Conservation (phyloP, 2,113 vertebrate genomes). For the Malurus melanocephalus region DNA sequence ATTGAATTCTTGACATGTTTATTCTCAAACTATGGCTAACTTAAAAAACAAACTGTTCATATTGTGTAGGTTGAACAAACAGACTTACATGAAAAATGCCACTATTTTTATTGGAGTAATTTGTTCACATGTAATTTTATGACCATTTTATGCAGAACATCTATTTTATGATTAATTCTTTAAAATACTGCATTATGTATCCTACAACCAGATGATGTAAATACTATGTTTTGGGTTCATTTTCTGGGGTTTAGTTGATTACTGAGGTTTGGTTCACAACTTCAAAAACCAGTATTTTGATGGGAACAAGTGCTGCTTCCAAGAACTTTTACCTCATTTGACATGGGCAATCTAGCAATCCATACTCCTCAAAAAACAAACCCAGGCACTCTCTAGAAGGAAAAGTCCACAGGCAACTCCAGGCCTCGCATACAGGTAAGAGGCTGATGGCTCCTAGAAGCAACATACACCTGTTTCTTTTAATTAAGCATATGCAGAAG, state of each 20-base stretch:
- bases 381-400: background rate
- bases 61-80: background rate
- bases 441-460: background rate
- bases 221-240: background rate
- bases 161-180: background rate
- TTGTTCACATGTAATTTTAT: background rate
- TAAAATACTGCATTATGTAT: background rate
- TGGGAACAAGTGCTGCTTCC: background rate
- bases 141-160: background rate
- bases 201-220: background rate
- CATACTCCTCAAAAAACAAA: background rate
- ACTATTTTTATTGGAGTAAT: background rate
- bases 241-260: background rate
- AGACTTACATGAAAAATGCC: background rate
- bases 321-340: background rate
- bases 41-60: background rate
- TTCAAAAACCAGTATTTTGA: background rate
- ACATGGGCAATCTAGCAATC: background rate
- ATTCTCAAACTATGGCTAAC: background rate
- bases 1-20: background rate
- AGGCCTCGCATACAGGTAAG: background rate
- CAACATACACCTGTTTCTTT: background rate
- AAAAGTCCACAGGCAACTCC: background rate
- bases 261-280: background rate
- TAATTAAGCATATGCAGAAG: background rate